Conservation (phyloP, 2,113 vertebrate species). For the Axis porcinus region DNA sequence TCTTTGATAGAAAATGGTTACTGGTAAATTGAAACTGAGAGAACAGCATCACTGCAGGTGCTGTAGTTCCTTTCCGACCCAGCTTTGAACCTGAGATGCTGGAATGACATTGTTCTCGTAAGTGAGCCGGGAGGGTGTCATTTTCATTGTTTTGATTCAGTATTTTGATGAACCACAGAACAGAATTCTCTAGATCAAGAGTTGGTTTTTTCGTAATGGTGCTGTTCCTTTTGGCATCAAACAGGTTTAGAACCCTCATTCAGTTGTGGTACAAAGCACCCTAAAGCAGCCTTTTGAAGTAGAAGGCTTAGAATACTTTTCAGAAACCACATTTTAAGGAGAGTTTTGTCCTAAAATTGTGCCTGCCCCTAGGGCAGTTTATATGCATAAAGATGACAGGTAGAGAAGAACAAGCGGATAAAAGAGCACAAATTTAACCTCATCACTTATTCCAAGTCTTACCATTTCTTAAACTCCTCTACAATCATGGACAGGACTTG, state of each 20-base stretch:
- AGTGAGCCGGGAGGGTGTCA: background rate
- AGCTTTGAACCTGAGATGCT: background rate
- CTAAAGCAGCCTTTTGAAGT: background rate
- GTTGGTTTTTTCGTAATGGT: background rate
- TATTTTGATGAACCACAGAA: background rate
- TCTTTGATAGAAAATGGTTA: background rate
- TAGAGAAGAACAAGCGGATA: background rate
- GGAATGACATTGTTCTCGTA: background rate
- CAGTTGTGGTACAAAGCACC: background rate
- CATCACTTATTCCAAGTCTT: background rate
- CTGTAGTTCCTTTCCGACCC: background rate
- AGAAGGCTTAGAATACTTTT: background rate
- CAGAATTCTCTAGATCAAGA: background rate
- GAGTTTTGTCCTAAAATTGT: background rate
- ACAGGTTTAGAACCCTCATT: background rate
- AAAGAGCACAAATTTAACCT: background rate
- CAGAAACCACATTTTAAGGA: background rate
- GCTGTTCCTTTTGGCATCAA: background rate
- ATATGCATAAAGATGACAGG: background rate
- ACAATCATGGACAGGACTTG: background rate
- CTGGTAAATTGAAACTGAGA: background rate
- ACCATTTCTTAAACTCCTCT: background rate
- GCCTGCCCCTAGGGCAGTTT: background rate
- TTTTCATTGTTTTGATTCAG: background rate
- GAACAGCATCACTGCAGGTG: background rate